Conservation (phyloP, 2,797 vertebrate genomes). For the Leptodactylus fallax region DNA sequence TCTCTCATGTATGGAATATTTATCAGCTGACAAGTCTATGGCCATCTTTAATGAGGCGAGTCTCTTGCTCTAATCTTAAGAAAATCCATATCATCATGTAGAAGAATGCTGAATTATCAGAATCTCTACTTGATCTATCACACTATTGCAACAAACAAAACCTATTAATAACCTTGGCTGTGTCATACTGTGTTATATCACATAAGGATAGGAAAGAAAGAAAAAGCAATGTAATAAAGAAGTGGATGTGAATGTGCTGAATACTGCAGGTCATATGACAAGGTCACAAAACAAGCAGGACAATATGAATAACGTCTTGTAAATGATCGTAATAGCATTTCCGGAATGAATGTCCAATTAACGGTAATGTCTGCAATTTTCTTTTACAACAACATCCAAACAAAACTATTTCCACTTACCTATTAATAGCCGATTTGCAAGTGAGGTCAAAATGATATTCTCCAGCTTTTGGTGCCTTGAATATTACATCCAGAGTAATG, state of each 20-base stretch:
- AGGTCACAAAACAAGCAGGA: neutral
- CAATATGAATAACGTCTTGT: neutral
- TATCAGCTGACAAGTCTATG: no score
- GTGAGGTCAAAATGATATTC: constrained; percentile 83
- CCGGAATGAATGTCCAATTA: constrained; percentile 20
- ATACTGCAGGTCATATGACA: neutral
- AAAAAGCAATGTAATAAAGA: neutral
- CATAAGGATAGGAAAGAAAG: neutral
- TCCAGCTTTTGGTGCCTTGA: constrained; percentile 81
- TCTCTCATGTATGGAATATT: no score
- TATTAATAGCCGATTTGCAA: constrained; percentile 88
- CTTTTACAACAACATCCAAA: neutral
- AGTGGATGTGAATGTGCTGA: neutral
- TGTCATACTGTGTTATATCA: neutral
- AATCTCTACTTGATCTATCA: neutral
- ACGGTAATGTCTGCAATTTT: neutral
- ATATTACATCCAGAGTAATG: constrained; percentile 82
- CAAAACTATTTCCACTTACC: constrained; percentile 74
- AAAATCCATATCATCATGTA: neutral
- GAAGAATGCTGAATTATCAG: neutral
- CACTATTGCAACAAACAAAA: neutral
- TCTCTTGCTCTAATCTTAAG: neutral
- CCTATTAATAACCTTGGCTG: neutral
- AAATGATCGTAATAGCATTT: neutral
- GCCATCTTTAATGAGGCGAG: no score